Evolutionary conservation across 2,888 invertebrate genomes (phyloP).

Genomic region (Lochmaea crataegi): DNA sequence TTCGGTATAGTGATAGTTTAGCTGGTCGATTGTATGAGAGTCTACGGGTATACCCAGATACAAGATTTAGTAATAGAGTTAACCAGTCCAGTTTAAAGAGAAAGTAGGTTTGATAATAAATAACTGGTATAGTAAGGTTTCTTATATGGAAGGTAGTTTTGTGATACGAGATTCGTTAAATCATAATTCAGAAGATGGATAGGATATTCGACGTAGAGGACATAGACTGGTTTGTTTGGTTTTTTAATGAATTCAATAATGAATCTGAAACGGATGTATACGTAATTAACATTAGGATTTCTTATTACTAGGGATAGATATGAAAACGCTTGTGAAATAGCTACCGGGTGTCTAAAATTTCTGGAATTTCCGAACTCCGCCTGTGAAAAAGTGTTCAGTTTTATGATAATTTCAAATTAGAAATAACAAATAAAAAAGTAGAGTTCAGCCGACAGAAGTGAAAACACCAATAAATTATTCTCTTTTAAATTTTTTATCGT

Average conservation of each 20-base stretch:
- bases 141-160: conserved; percentile 38
- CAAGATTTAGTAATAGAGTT: conserved; percentile 58
- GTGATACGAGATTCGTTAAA: conserved; percentile 3
- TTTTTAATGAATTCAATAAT: neutral
- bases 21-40: conserved; percentile 50
- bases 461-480: too few species aligned
- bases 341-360: too few species aligned
- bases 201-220: neutral
- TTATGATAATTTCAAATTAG: too few species aligned
- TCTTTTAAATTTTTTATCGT: too few species aligned
- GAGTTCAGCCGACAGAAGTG: too few species aligned
- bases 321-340: neutral
- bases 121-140: conserved; percentile 17
- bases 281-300: neutral
- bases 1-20: conserved; percentile 29
- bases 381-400: too few species aligned
- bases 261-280: conserved; percentile 2
- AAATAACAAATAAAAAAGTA: too few species aligned
- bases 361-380: too few species aligned
- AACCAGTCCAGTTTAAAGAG: conserved; percentile 58
- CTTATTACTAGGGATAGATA: neutral
- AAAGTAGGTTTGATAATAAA: conserved; percentile 56
- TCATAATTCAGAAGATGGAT: neutral
- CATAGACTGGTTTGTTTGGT: conserved; percentile 5
- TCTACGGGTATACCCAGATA: conserved; percentile 61